These are phyloP conservation scores for Cryptomyrus ogoouensis DNA, from an alignment of 2,113 vertebrate species.

Conservation along the genomic window DNA sequence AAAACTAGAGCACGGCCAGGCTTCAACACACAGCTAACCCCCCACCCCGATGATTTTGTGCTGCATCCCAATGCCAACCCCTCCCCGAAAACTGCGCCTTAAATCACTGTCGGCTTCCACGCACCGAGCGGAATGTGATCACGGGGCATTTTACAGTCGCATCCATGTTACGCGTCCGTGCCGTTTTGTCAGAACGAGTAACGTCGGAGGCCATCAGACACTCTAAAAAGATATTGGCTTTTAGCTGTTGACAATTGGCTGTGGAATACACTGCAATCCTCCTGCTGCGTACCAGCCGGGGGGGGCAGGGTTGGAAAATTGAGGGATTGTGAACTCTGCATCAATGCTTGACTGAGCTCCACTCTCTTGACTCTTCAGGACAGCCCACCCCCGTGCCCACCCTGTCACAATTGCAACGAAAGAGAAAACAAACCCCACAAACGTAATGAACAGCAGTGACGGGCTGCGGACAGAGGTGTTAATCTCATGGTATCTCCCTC, in stretches of 20 bases:
- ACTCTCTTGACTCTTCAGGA: background rate
- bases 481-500: slow-evolving; percentile 14
- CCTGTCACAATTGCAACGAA: background rate
- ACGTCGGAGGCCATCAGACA: background rate
- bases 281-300: background rate
- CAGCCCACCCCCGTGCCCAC: too few relatives aligned
- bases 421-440: background rate
- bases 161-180: background rate
- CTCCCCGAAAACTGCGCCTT: background rate
- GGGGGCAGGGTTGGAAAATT: background rate
- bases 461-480: slow-evolving; percentile 27
- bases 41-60: background rate
- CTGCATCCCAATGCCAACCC: slow-evolving; percentile 8
- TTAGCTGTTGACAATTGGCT: background rate
- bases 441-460: slow-evolving; percentile 21
- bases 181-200: background rate
- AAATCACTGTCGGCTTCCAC: background rate
- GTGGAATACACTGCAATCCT: background rate
- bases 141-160: background rate
- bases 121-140: background rate
- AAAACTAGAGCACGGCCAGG: background rate
- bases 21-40: background rate
- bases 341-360: background rate
- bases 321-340: background rate
- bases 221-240: background rate